These are phyloP conservation scores for Gymnothorax javanicus DNA, from an alignment of 2,797 vertebrate genomes.

Conservation along the genomic window DNA sequence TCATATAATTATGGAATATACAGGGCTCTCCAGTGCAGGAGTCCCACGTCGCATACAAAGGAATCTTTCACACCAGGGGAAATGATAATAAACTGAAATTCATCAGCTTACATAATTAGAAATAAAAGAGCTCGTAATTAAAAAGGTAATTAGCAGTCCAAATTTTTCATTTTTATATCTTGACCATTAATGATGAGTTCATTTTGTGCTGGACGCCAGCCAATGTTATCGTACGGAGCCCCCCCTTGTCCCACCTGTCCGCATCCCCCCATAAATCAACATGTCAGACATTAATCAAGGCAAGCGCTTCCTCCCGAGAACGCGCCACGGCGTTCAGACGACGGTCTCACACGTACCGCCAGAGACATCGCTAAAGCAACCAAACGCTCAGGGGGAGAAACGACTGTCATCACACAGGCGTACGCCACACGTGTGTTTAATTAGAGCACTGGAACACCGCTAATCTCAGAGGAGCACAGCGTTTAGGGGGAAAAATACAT, in stretches of 20 bases:
- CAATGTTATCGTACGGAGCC: constrained; percentile 6
- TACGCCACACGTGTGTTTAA: background rate
- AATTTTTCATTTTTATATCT: constrained; percentile 28
- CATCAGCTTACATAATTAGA: constrained; percentile 40
- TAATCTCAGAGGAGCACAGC: background rate
- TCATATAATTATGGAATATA: background rate
- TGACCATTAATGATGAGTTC: constrained; percentile 30
- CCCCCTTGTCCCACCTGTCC: no score
- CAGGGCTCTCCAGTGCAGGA: background rate
- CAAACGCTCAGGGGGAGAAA: background rate
- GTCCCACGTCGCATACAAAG: background rate
- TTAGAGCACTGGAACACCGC: background rate
- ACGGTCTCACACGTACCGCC: background rate
- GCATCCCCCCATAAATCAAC: background rate
- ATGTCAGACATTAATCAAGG: background rate
- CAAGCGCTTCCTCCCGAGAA: background rate
- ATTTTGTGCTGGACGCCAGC: constrained; percentile 16
- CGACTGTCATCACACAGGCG: background rate
- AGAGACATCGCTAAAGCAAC: background rate
- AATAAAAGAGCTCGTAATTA: constrained; percentile 36
- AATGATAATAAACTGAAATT: constrained; percentile 27
- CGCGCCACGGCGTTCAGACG: background rate
- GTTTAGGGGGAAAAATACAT: background rate
- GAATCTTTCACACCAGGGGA: background rate
- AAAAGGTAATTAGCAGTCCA: constrained; percentile 36